Base-by-base conservation (phyloP, 92 coral and sea anemone genomes). In the Heteractis magnifica region DNA sequence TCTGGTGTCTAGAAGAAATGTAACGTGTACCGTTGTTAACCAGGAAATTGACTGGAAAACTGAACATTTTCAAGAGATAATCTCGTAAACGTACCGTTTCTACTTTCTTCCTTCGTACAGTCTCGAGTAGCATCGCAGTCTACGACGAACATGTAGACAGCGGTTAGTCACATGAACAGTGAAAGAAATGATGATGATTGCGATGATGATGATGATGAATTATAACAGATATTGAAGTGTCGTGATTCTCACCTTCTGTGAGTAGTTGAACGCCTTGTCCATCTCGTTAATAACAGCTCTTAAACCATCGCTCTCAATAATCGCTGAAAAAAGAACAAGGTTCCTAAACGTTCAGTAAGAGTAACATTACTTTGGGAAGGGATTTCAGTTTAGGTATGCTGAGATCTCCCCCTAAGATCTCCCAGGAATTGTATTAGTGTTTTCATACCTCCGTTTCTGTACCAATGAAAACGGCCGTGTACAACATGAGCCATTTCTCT, bases 391-490 rank as follows among this genome's bases (percentile, higher is more conserved):
- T 26, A 26, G 26, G 26, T 26, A 26, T 26, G 26, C 26, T 26
- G 26, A 26, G 26, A 26, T 26, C 26, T 26, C 26, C 26, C 26
- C n/a, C 26, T 26, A 1, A 26, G 26, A 26, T 26, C 26, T 26
- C 26, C 26, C 26, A 26, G 26, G 26, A 26, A 26, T 26, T 26
- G 26, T 26, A 26, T 26, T 26, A 26, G 26, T 26, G 26, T 26
- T 55, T 41, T 62, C 87, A 41, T 70, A 97, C 99, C 97, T 88
- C 97, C 97, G 74, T 80, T 90, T 82, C 98, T 90, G 80, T 88
- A 94, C 99, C 99, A 97, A 77, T 97, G 99, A 82, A 97, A 97
- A 52, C 99, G 89, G 4, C 99, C 99, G 51, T 87, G 87, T 4
- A 90, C 98, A n/a, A 87, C 91, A 84, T 89, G 99, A 34, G 99